Evolutionary conservation across 2,113 vertebrate species (phyloP), one percentile per base, ranked within the genome.

Genomic region (Raja brachyura): DNA sequence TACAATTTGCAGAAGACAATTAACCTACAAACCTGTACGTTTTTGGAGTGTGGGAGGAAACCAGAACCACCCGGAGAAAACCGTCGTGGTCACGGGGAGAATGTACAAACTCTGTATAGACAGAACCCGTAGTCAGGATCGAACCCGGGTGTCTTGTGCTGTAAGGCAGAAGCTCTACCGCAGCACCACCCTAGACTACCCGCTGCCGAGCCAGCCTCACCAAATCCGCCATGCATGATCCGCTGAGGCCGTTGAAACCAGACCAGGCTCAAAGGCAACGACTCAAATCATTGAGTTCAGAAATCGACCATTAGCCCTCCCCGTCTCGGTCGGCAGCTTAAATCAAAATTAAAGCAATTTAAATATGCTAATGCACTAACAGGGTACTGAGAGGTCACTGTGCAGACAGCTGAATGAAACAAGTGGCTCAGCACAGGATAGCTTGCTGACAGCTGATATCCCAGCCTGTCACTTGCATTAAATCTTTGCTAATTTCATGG

Each of bases 301-400:
- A 39, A 93, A 93, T 93, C 93, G 14, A 74, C 93, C 93, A 94
- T 93, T 92, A n/a, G 92, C 94, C 78, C 93, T 94, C 94, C 90
- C 93, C 39, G 93, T 75, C 93, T 85, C 94, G 94, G 93, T 94
- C 94, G 95, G 93, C 90, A 79, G 94, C 95, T 96, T 95, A 93
- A 95, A 95, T 95, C 94, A 94, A 68, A 94, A 93, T 94, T 94
- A 94, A 94, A 94, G 93, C 93, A 94, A 94, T 94, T 96, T 95
- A 95, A 94, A 95, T 94, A 95, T 95, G 94, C 76, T 94, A 95
- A 94, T 94, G 85, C 48, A 81, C 54, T 93, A 94, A 93, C 88
- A 93, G 94, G 93, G 90, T 93, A 93, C 93, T 94, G 93, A 95
- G 94, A 73, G 93, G 93, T 22, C 94, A 93, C 93, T 94, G 94